phyloP scores from a whole-genome alignment of 2,113 vertebrate species.

The Tonatia bakeri region DNA sequence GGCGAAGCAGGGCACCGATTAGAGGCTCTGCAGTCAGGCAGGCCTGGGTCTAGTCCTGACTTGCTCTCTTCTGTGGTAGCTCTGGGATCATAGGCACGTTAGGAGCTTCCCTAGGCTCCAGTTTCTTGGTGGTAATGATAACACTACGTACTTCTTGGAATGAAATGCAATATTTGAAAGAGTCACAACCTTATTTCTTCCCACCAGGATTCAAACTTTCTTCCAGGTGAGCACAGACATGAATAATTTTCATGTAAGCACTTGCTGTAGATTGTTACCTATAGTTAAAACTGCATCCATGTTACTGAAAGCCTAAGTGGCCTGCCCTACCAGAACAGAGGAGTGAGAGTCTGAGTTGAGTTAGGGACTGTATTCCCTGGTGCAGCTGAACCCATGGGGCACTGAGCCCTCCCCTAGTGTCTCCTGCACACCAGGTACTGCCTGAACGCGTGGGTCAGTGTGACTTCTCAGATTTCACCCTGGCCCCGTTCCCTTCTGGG shows the following conservation, averaged over 20 bases:
- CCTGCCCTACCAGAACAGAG: neutral
- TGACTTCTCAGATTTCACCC: slow-evolving; percentile 29
- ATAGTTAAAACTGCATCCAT: neutral
- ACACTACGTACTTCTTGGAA: neutral
- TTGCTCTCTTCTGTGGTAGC: neutral
- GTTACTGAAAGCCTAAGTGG: neutral
- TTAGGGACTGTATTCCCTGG: neutral
- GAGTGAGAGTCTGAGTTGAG: neutral
- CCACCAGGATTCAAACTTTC: neutral
- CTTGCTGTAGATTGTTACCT: neutral
- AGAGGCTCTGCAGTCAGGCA: neutral
- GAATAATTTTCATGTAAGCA: neutral
- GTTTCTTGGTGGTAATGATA: neutral
- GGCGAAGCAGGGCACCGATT: neutral
- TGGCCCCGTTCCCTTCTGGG: neutral
- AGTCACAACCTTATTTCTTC: neutral
- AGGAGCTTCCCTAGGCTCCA: neutral
- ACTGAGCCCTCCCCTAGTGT: neutral
- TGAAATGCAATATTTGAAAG: neutral
- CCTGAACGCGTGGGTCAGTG: neutral
- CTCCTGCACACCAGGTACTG: neutral
- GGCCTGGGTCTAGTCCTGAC: neutral
- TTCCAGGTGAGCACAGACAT: neutral
- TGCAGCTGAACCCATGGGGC: neutral
- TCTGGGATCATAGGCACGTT: neutral